Conservation (phyloP, 2,888 invertebrate species). For the Lottia gigantea region DNA sequence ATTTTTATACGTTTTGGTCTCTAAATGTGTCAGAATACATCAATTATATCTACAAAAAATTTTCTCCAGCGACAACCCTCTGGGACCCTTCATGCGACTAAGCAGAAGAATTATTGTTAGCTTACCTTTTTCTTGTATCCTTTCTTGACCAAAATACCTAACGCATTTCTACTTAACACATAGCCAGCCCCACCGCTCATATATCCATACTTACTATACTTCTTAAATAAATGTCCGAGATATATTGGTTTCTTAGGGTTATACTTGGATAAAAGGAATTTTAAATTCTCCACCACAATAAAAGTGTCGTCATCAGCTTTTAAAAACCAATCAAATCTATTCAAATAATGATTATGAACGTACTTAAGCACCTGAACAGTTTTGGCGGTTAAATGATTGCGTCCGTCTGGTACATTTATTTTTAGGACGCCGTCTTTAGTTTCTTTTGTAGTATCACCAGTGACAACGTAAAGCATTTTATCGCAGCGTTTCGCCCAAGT, state of each 20-base stretch:
- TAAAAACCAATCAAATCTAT: conserved; percentile 94
- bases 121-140: conserved; percentile 75
- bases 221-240: conserved; percentile 72
- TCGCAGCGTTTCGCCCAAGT: conserved; percentile 91
- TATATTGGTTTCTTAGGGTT: conserved; percentile 82
- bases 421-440: conserved; percentile 4
- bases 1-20: no score
- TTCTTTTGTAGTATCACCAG: conserved; percentile 21
- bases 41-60: no score
- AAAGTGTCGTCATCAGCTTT: conserved; percentile 99
- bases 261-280: conserved; percentile 85
- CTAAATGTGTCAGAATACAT: no score
- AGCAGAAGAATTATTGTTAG: no score
- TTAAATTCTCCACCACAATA: conserved; percentile 92
- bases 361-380: conserved; percentile 92
- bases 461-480: conserved; percentile 67
- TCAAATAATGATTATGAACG: conserved; percentile 81
- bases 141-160: conserved; percentile 79
- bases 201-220: conserved; percentile 63
- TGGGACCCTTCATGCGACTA: no score
- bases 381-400: conserved; percentile 93
- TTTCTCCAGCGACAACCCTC: no score
- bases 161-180: conserved; percentile 86
- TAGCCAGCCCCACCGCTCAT: conserved; percentile 74
- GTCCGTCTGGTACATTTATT: conserved; percentile 83